A percentile compares a stretch with the other conserved stretches of the same genome.
phyloP scores from a whole-genome alignment of 2,888 invertebrate genomes.

The Alsophila aescularia region DNA sequence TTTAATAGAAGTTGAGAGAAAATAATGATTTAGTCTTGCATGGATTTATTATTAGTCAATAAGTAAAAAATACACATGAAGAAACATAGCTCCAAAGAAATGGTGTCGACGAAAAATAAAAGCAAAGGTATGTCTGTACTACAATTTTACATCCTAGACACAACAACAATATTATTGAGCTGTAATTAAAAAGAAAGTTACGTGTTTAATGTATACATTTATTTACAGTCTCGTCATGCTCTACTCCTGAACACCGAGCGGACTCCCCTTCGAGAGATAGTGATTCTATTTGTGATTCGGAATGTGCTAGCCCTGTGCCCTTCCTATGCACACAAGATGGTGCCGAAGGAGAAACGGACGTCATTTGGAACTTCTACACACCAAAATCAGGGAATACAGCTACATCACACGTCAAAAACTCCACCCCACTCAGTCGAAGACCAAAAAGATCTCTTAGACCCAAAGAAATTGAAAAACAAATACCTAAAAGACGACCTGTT shows the following conservation, averaged over 20 bases:
- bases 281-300: slow-evolving; percentile 77
- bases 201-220: neutral
- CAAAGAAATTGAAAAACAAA: slow-evolving; percentile 60
- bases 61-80: slow-evolving; percentile 21
- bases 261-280: slow-evolving; percentile 76
- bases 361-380: slow-evolving; percentile 81
- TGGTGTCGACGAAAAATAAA: slow-evolving; percentile 68
- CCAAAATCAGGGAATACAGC: slow-evolving; percentile 67
- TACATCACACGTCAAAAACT: slow-evolving; percentile 58
- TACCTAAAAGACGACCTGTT: slow-evolving; percentile 61
- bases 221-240: slow-evolving; percentile 70
- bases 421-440: slow-evolving; percentile 71
- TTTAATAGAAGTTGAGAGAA: too few relatives aligned
- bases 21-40: neutral
- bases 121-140: slow-evolving; percentile 53
- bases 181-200: too few relatives aligned
- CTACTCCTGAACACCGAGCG: slow-evolving; percentile 68
- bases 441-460: slow-evolving; percentile 57
- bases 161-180: too few relatives aligned
- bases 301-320: slow-evolving; percentile 75
- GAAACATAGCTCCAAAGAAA: slow-evolving; percentile 48
- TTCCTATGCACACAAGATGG: slow-evolving; percentile 81
- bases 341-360: slow-evolving; percentile 76
- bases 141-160: neutral
- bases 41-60: slow-evolving; percentile 1